phyloP scores from a whole-genome alignment of 2,888 invertebrate genomes.

The Notodonta dromedarius region DNA sequence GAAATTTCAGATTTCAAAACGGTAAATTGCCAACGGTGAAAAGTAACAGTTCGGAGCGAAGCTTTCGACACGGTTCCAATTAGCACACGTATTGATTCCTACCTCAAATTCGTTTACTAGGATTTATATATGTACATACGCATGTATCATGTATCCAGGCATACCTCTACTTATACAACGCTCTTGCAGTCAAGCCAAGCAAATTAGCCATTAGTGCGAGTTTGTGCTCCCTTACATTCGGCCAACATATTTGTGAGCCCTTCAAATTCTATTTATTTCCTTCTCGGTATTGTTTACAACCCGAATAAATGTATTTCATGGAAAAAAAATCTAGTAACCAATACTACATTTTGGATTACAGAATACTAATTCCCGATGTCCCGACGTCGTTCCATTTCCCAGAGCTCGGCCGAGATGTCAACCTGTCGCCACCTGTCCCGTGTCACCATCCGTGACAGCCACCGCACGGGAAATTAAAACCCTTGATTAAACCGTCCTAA shows the following conservation, averaged over 20 bases:
- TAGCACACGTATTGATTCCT: constrained; percentile 12
- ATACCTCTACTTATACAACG: too few relatives aligned
- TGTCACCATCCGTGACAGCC: constrained; percentile 26
- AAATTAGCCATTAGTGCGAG: too few relatives aligned
- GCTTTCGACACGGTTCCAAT: constrained; percentile 23
- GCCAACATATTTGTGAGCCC: too few relatives aligned
- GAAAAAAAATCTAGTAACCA: not conserved
- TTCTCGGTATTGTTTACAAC: too few relatives aligned
- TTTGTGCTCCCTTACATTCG: too few relatives aligned
- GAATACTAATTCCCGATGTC: constrained; percentile 11
- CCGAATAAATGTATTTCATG: too few relatives aligned
- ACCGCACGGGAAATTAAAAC: constrained; percentile 56
- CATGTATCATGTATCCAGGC: too few relatives aligned
- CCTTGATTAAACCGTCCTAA: constrained; percentile 42
- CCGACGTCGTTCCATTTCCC: constrained; percentile 25
- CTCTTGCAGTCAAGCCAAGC: too few relatives aligned
- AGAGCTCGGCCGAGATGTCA: constrained; percentile 36
- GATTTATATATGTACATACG: not conserved
- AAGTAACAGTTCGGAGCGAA: not conserved
- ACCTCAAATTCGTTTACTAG: not conserved
- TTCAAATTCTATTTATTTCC: too few relatives aligned
- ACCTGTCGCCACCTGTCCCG: constrained; percentile 45
- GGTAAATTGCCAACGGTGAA: not conserved
- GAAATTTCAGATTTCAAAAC: not conserved
- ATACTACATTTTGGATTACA: constrained; percentile 14